A percentile compares a stretch with the other conserved stretches of the same genome.
These are phyloP conservation scores for Archips xylosteana DNA, from an alignment of 2,888 invertebrate species.

Conservation along the genomic window DNA sequence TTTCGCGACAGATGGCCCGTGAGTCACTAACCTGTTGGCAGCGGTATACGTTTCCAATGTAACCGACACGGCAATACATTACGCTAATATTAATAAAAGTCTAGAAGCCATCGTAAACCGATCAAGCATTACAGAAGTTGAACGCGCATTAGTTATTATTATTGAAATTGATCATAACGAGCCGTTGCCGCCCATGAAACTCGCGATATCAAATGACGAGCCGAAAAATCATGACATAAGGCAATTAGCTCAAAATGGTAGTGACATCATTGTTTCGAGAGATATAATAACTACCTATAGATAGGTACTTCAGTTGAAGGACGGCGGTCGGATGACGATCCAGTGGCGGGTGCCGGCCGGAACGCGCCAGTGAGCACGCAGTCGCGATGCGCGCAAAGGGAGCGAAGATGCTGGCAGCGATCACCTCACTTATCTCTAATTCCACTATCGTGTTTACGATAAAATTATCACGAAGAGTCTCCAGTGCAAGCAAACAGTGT, in stretches of 20 bases:
- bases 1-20: conserved; percentile 82
- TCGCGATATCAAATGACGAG: conserved; percentile 60
- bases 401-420: conserved; percentile 46
- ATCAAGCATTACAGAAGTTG: conserved; percentile 37
- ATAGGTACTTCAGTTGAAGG: neutral
- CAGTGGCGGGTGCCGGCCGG: conserved; percentile 13
- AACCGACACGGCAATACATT: conserved; percentile 69
- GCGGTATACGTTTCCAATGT: conserved; percentile 68
- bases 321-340: neutral
- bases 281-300: neutral
- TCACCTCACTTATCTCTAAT: conserved; percentile 57
- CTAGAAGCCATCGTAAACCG: conserved; percentile 40
- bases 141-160: conserved; percentile 42
- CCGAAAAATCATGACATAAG: conserved; percentile 70
- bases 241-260: conserved; percentile 53
- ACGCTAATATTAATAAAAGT: conserved; percentile 46
- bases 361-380: conserved; percentile 18
- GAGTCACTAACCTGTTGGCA: conserved; percentile 80
- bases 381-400: conserved; percentile 17
- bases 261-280: conserved; percentile 69
- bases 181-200: conserved; percentile 59
- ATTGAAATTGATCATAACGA: conserved; percentile 53
- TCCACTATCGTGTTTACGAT: conserved; percentile 59
- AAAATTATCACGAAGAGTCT: conserved; percentile 52
- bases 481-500: conserved; percentile 46